Base-by-base conservation (phyloP, 1,140 invertebrate genomes). In the Chymomyza costata region DNA sequence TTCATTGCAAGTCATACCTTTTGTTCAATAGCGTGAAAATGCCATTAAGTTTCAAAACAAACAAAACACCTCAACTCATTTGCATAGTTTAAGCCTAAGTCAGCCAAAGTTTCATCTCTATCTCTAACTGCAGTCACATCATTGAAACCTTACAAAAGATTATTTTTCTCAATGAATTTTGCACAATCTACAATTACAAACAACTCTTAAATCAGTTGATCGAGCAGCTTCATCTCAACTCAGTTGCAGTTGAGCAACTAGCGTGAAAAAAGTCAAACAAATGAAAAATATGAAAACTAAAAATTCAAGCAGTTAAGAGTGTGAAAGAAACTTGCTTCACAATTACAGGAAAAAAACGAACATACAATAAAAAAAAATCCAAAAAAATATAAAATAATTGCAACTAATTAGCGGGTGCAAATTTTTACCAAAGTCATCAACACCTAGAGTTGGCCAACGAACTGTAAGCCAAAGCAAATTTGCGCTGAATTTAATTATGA, bases 291-390 rank as follows among this genome's bases (percentile, higher is more conserved):
- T 19, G 8, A 17, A 7, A 19, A 39, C 17, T 13, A 15, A 14
- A 41, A 3, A 19, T n/a, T n/a, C n/a, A n/a, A n/a, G n/a, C n/a
- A n/a, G n/a, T n/a, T n/a, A n/a, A n/a, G 21, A 25, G 8, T 25
- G 21, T 30, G 30, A 37, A 45, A 51, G 31, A 37, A n/a, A n/a
- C n/a, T 56, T 64, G 50, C 35, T 14, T 46, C 44, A 71, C 65
- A 76, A 66, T 78, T 48, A 45, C 56, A 78, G 70, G 71, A 76
- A 76, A n/a, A n/a, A n/a, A 78, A 63, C 16, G 46, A 43, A 46
- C 31, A 31, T n/a, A n/a, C n/a, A n/a, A n/a, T n/a, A n/a, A n/a
- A n/a, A n/a, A n/a, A n/a, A n/a, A n/a, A n/a, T n/a, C n/a, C n/a
- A 8, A 43, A 6, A 35, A 58, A 37, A 34, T 39, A 37, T 31